These are phyloP conservation scores for Poeciliopsis retropinna DNA, from an alignment of 2,113 vertebrate species.

Conservation along the genomic window DNA sequence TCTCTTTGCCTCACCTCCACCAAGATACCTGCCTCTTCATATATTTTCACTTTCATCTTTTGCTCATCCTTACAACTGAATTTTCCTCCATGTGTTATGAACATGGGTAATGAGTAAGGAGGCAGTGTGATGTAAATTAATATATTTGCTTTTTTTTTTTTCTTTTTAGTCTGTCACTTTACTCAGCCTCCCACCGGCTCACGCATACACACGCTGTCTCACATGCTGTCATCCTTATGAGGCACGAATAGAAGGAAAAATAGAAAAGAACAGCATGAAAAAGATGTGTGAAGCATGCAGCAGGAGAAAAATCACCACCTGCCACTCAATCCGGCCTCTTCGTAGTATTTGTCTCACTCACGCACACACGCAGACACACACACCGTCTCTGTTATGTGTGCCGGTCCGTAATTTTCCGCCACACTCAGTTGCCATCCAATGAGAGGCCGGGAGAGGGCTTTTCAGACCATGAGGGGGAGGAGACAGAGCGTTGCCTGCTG, in stretches of 20 bases:
- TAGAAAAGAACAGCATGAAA: slow-evolving; percentile 40
- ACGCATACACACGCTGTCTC: slow-evolving; percentile 27
- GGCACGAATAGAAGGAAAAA: slow-evolving; percentile 27
- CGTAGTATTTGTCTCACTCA: slow-evolving; percentile 46
- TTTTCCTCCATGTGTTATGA: slow-evolving; percentile 28
- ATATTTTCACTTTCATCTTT: slow-evolving; percentile 39
- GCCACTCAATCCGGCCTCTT: slow-evolving; percentile 64
- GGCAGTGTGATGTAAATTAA: slow-evolving; percentile 57
- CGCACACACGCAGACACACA: slow-evolving; percentile 23
- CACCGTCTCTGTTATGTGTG: slow-evolving; percentile 21
- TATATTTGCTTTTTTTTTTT: slow-evolving; percentile 61
- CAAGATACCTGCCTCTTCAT: slow-evolving; percentile 37
- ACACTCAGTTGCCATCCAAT: slow-evolving; percentile 64
- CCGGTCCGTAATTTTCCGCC: slow-evolving; percentile 64
- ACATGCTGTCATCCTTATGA: slow-evolving; percentile 34
- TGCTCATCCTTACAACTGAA: slow-evolving; percentile 10
- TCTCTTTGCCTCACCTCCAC: slow-evolving; percentile 38
- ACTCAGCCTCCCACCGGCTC: slow-evolving; percentile 47
- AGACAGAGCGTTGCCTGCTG: slow-evolving; percentile 52
- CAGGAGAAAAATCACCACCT: slow-evolving; percentile 67
- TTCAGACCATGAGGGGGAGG: slow-evolving; percentile 62
- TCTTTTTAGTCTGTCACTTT: slow-evolving; percentile 60
- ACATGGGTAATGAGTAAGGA: slow-evolving; percentile 47
- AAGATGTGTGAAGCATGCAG: slow-evolving; percentile 37
- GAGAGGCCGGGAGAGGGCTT: slow-evolving; percentile 36